phyloP scores from a whole-genome alignment of 2,888 invertebrate species.

The Alentia gelatinosa region DNA sequence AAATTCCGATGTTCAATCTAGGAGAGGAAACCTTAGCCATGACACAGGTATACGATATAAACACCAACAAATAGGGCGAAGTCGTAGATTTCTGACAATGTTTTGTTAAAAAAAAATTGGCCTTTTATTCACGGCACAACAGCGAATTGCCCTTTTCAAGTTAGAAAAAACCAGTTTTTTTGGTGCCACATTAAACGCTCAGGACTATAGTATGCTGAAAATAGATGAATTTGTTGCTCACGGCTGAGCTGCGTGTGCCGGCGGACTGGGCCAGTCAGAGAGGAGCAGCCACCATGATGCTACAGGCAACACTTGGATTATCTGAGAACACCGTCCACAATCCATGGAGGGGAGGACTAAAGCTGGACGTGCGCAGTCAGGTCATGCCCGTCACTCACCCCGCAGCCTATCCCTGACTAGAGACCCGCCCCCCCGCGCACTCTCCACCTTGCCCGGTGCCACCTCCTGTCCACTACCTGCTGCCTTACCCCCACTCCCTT shows the following conservation, averaged over 20 bases:
- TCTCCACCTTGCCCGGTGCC: background rate
- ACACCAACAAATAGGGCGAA: no score
- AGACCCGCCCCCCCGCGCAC: background rate
- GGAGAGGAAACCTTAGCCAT: no score
- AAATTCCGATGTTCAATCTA: no score
- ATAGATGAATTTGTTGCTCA: background rate
- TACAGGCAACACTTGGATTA: background rate
- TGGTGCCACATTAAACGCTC: no score
- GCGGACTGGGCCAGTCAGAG: background rate
- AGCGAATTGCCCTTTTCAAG: no score
- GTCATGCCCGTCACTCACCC: slow-evolving; percentile 34
- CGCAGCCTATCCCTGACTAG: slow-evolving; percentile 34
- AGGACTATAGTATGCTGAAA: no score
- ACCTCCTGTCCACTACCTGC: background rate
- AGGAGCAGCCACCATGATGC: background rate
- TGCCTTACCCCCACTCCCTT: background rate
- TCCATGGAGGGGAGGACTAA: background rate
- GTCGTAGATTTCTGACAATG: no score
- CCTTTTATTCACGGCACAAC: no score
- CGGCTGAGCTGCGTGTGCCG: background rate
- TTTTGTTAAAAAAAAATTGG: no score
- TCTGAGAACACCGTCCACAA: no score
- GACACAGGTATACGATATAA: no score
- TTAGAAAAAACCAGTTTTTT: background rate
- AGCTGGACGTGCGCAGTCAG: slow-evolving; percentile 9